phyloP scores from a whole-genome alignment of 2,888 invertebrate genomes.

The Bugulina stolonifera region DNA sequence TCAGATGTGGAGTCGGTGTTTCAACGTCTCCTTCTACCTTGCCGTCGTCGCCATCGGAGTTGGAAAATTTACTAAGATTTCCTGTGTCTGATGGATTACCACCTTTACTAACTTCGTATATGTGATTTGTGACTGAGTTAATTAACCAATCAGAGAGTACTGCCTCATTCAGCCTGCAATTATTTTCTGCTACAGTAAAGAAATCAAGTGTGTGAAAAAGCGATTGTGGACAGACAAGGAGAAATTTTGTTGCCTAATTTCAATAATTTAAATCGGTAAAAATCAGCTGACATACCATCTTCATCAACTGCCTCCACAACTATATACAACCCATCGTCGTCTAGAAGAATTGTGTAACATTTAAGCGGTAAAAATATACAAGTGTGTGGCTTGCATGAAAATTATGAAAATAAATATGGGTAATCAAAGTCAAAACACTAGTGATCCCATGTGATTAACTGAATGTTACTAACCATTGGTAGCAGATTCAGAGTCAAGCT shows the following conservation, averaged over 20 bases:
- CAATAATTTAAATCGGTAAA: too few species aligned
- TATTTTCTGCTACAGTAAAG: not conserved
- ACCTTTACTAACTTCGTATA: conserved; percentile 3
- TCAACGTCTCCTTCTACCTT: not conserved
- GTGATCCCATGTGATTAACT: too few species aligned
- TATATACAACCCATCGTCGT: not conserved
- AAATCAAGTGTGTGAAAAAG: not conserved
- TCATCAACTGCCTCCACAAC: not conserved
- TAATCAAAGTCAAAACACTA: too few species aligned
- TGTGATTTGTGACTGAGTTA: not conserved
- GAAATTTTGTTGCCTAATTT: too few species aligned
- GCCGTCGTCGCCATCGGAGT: not conserved
- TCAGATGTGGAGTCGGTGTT: not conserved
- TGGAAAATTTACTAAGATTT: not conserved
- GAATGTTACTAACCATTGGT: too few species aligned
- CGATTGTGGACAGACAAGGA: too few species aligned
- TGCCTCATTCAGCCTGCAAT: not conserved
- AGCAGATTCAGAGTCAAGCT: too few species aligned
- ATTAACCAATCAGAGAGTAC: not conserved
- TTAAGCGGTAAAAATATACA: too few species aligned
- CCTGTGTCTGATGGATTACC: not conserved
- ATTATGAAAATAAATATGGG: too few species aligned
- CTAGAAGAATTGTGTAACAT: too few species aligned
- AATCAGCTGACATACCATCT: too few species aligned
- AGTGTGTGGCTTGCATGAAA: too few species aligned